phyloP scores from a whole-genome alignment of 2,888 invertebrate species.

The Liodrosophila aerea region DNA sequence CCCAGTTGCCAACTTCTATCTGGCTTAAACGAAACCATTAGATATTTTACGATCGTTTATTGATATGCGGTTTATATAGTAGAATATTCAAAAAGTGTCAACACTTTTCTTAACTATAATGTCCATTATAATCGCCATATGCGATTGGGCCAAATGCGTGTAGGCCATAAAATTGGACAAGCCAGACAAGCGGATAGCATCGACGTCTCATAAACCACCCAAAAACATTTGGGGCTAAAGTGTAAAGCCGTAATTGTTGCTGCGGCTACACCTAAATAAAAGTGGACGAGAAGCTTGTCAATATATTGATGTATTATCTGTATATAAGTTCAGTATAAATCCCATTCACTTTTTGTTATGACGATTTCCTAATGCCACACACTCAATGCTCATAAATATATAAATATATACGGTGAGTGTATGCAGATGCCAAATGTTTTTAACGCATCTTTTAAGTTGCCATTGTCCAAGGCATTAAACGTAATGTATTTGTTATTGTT shows the following conservation, averaged over 20 bases:
- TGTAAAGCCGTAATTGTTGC: conserved; percentile 54
- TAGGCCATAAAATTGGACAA: conserved; percentile 55
- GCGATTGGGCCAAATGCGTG: conserved; percentile 44
- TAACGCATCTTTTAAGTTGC: conserved; percentile 61
- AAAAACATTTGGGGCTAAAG: conserved; percentile 50
- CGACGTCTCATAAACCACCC: conserved; percentile 64
- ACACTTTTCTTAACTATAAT: conserved; percentile 59
- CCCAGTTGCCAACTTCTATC: conserved; percentile 41
- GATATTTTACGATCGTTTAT: conserved; percentile 67
- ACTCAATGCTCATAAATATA: conserved; percentile 62
- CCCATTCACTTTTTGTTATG: conserved; percentile 72
- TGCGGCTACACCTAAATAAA: conserved; percentile 7
- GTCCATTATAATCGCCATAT: conserved; percentile 37
- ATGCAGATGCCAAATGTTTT: conserved; percentile 54
- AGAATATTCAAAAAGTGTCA: conserved; percentile 59
- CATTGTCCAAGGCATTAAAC: conserved; percentile 47
- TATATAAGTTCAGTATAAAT: conserved; percentile 66
- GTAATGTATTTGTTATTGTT: conserved; percentile 23
- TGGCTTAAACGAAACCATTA: conserved; percentile 17
- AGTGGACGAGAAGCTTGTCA: conserved; percentile 14
- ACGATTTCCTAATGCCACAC: conserved; percentile 49
- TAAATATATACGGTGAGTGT: conserved; percentile 20
- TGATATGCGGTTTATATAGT: conserved; percentile 52
- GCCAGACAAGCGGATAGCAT: conserved; percentile 19
- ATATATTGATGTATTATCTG: conserved; percentile 44